Evolutionary conservation across 2,113 vertebrate genomes (phyloP), one percentile per base, ranked within the genome.

Genomic region (Heteronetta atricapilla): DNA sequence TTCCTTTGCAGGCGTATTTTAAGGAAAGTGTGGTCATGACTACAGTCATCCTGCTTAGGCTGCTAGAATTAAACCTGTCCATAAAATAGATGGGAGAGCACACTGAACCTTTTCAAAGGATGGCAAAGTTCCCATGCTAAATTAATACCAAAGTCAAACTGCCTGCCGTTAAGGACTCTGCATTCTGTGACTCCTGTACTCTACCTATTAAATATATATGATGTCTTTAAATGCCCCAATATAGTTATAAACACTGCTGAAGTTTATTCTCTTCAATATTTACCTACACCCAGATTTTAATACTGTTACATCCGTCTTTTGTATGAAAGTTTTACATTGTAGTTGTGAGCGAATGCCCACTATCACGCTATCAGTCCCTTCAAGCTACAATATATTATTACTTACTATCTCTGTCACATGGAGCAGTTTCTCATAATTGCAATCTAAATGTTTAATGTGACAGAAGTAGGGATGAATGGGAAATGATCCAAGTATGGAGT

Each of bases 361-460:
- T 86, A 36, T 84, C 63, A 50, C 62, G 9, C 23, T 3, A 89
- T 82, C 81, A 19, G 3, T 82, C 79, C 67, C 69, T 79, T 48
- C 23, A 7, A 86, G 53, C 66, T 84, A 62, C 82, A 67, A 87
- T 84, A 25, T n/a, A 69, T 94, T 73, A 94, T 86, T 93, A 63
- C 78, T 60, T 59, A 83, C 58, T 69, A n/a, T 21, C 77, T 76
- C 59, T 94, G 85, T 68, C 92, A 64, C 85, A 23, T n/a, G 62
- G 82, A 93, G 21, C 69, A 78, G 82, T 85, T 97, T 77, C 75
- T 93, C 82, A 77, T 92, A 90, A 94, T 88, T 95, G 75, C 69
- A 60, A 5, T 38, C 79, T 94, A 72, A 97, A 95, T 93, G 55
- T 96, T 97, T 94, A 60, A 95, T 91, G 90, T 87, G 92, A 40